Conservation (phyloP, 1,140 invertebrate species). For the Bathynomus jamesi region DNA sequence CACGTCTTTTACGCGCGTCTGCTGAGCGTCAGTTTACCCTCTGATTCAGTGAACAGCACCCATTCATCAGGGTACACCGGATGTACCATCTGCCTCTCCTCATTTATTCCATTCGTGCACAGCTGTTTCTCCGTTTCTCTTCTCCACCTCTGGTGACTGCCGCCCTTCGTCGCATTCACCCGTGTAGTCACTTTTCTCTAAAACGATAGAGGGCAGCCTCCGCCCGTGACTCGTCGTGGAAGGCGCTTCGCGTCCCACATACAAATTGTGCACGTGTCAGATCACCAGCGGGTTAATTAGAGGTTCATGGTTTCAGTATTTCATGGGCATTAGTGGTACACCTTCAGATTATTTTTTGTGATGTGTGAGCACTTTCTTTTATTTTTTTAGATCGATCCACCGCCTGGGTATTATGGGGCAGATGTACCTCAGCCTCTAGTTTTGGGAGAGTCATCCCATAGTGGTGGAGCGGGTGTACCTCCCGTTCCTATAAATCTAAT, state of each 20-base stretch:
- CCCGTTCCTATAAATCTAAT: slow-evolving; percentile 7
- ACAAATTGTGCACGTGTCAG: background rate
- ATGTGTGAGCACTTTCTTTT: background rate
- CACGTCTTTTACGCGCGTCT: no score
- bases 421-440: slow-evolving; percentile 26
- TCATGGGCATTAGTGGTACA: no score
- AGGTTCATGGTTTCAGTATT: background rate
- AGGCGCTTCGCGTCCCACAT: background rate
- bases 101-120: no score
- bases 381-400: slow-evolving; percentile 29
- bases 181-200: background rate
- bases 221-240: background rate
- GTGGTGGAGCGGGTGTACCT: slow-evolving; percentile 19
- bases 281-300: no score
- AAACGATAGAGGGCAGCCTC: background rate
- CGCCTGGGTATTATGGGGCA: slow-evolving; percentile 25
- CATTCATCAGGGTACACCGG: no score
- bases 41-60: no score
- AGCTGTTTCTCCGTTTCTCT: no score
- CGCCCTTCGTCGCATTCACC: no score
- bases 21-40: no score
- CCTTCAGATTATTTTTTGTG: background rate
- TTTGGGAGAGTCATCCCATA: slow-evolving; percentile 21
- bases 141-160: no score
- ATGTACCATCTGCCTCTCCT: no score